phyloP scores from a whole-genome alignment of 1,140 invertebrate species.

The Conus ventricosus region DNA sequence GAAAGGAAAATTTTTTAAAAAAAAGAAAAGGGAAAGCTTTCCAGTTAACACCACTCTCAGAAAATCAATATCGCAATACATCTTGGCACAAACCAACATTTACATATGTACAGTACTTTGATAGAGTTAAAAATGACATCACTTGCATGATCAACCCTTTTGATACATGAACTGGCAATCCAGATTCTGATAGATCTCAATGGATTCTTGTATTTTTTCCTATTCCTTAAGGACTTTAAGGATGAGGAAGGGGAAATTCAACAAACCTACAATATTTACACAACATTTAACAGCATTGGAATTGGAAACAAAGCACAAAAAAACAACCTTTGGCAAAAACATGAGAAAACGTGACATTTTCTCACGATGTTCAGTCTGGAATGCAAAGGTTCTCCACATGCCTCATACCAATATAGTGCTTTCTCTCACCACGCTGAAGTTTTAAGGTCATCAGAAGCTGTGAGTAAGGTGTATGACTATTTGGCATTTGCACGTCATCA shows the following conservation, averaged over 20 bases:
- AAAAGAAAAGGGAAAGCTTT: neutral
- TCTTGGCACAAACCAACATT: neutral
- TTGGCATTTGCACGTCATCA: neutral
- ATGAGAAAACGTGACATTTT: conserved; percentile 12
- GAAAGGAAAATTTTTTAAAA: too few relatives aligned
- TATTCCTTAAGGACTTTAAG: neutral
- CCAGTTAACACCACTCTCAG: conserved; percentile 1
- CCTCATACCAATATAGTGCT: too few relatives aligned
- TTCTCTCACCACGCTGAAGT: neutral
- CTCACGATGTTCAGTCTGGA: conserved; percentile 23
- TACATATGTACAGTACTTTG: conserved; percentile 18
- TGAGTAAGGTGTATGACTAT: neutral
- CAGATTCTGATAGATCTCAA: neutral
- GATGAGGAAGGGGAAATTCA: neutral
- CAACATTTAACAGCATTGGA: conserved; percentile 18
- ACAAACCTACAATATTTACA: neutral
- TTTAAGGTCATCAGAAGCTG: neutral
- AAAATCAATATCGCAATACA: conserved; percentile 19
- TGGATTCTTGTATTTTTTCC: neutral
- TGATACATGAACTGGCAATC: conserved; percentile 23
- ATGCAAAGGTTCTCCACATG: neutral
- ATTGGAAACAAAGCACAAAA: neutral
- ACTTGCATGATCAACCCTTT: conserved; percentile 27
- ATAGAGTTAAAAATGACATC: conserved; percentile 1
- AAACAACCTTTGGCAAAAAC: conserved; percentile 16